These are phyloP conservation scores for Heliothis peltigera DNA, from an alignment of 2,888 invertebrate species.

Conservation along the genomic window DNA sequence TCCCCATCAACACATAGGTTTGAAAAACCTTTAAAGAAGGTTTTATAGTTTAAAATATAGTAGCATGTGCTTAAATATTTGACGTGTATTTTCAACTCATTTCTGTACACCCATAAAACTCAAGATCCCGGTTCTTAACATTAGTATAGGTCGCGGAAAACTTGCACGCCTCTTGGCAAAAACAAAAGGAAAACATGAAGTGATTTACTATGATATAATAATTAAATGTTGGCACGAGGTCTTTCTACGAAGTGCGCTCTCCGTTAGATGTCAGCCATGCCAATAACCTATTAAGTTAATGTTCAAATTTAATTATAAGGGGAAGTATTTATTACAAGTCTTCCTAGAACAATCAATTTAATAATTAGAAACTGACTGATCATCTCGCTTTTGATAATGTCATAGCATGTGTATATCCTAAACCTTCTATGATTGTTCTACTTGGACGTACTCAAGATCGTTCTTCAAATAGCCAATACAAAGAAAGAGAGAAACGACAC, in stretches of 20 bases:
- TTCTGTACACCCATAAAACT: conserved; percentile 16
- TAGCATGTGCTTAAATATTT: conserved; percentile 14
- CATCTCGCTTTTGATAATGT: conserved; percentile 10
- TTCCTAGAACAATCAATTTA: conserved; percentile 19
- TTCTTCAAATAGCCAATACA: not conserved
- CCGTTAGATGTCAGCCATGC: conserved; percentile 5
- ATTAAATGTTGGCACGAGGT: conserved; percentile 44
- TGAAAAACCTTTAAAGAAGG: no score
- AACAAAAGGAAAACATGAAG: conserved; percentile 36
- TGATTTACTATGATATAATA: conserved; percentile 26
- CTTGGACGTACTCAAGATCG: not conserved
- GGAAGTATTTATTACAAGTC: conserved; percentile 4
- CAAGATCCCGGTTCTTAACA: conserved; percentile 21
- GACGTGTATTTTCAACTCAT: conserved; percentile 24
- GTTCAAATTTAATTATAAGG: conserved; percentile 14
- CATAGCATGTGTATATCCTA: conserved; percentile 13
- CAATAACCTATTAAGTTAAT: conserved; percentile 37
- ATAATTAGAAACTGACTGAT: not conserved
- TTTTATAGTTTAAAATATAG: conserved; percentile 6
- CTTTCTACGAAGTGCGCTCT: conserved; percentile 35
- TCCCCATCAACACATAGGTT: no score
- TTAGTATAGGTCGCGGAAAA: conserved; percentile 45
- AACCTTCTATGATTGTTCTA: not conserved
- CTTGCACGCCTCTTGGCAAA: conserved; percentile 47
- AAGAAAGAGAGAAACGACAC: not conserved